Evolutionary conservation across 2,113 vertebrate genomes (phyloP).

Genomic region (Poeciliopsis turrubarensis): DNA sequence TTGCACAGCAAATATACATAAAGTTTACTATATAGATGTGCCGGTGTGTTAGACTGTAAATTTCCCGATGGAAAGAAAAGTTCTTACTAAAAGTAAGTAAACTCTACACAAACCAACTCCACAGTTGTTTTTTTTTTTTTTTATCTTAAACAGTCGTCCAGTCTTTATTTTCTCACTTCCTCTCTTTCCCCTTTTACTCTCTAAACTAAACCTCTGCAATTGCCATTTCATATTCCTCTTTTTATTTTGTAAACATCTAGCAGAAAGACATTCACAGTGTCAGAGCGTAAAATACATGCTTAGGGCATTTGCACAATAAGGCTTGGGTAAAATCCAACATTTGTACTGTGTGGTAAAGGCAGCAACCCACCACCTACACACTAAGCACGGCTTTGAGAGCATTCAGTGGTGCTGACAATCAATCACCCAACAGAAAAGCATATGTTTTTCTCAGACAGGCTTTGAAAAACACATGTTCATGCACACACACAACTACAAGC

Average conservation of each 20-base stretch:
- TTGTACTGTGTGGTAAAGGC: constrained; percentile 27
- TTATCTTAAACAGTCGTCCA: background rate
- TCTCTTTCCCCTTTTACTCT: background rate
- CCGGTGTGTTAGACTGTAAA: constrained; percentile 11
- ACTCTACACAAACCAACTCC: background rate
- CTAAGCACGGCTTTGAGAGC: constrained; percentile 2
- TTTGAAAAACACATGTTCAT: constrained; percentile 5
- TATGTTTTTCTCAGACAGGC: background rate
- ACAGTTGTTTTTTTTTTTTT: background rate
- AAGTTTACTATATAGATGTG: background rate
- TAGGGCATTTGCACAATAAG: constrained; percentile 16
- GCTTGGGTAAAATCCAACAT: constrained; percentile 45
- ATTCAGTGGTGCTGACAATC: constrained; percentile 1
- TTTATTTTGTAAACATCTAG: constrained; percentile 38
- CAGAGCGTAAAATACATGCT: constrained; percentile 35
- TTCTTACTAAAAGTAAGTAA: background rate
- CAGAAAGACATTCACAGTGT: constrained; percentile 43
- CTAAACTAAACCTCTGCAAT: background rate
- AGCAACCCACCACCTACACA: background rate
- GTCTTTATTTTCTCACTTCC: background rate
- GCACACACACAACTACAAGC: constrained; percentile 5
- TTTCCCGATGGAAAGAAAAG: constrained; percentile 19
- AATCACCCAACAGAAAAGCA: constrained; percentile 4
- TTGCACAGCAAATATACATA: constrained; percentile 3
- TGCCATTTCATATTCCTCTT: background rate